Evolutionary conservation across 2,888 invertebrate species (phyloP).

Genomic region (Rotaria socialis): DNA sequence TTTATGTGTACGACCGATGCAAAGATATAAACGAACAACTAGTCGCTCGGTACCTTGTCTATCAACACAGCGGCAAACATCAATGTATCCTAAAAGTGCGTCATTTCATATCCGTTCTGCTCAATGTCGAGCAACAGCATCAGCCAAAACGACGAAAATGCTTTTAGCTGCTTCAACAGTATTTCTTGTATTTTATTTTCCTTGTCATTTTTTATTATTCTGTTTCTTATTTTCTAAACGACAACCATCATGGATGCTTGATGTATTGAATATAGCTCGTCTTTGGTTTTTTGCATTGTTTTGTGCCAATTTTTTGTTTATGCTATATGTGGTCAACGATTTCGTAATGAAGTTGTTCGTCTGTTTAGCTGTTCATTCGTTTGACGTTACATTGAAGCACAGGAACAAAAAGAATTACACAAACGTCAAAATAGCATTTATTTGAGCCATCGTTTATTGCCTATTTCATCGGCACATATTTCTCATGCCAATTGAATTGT

Average conservation of each 20-base stretch:
- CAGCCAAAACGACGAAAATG: constrained; percentile 33
- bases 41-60: background rate
- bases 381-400: background rate
- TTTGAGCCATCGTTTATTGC: background rate
- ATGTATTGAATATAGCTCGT: constrained; percentile 12
- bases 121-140: background rate
- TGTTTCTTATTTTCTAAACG: background rate
- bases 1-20: background rate
- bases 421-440: constrained; percentile 3
- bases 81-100: background rate
- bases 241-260: background rate
- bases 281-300: constrained; percentile 28
- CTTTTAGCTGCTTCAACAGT: constrained; percentile 6
- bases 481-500: background rate
- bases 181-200: constrained; percentile 21
- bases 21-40: background rate
- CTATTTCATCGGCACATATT: background rate
- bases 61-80: too few relatives aligned
- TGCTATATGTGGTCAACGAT: constrained; percentile 35
- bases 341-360: constrained; percentile 33
- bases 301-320: constrained; percentile 29
- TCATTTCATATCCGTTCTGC: constrained; percentile 17
- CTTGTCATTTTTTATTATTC: constrained; percentile 20
- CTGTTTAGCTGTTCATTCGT: background rate
- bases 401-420: too few relatives aligned